phyloP scores from a whole-genome alignment of 2,888 invertebrate species.

The Uloborus plumipes region DNA sequence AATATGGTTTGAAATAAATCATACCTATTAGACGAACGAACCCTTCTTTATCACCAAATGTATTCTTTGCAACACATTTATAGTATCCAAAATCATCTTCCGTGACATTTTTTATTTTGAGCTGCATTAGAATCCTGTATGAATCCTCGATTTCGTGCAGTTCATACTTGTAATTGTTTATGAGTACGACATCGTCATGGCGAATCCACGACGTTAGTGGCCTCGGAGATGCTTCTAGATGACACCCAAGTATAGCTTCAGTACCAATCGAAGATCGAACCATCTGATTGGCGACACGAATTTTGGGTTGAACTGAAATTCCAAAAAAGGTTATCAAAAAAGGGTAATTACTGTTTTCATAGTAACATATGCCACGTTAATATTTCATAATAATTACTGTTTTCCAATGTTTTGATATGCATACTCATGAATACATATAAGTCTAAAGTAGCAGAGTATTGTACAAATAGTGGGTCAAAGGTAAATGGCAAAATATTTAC shows the following conservation, averaged over 20 bases:
- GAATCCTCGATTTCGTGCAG: constrained; percentile 48
- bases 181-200: constrained; percentile 59
- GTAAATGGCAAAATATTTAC: no score
- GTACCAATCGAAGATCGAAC: constrained; percentile 62
- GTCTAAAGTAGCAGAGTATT: no score
- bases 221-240: constrained; percentile 66
- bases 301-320: constrained; percentile 67
- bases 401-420: no score
- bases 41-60: constrained; percentile 64
- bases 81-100: constrained; percentile 59
- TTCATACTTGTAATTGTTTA: constrained; percentile 54
- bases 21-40: constrained; percentile 61
- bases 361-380: no score
- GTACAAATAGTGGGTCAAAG: no score
- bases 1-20: no score
- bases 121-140: constrained; percentile 53
- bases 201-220: constrained; percentile 67
- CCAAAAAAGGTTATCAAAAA: no score
- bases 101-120: constrained; percentile 48
- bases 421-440: no score
- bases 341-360: no score
- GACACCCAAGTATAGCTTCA: constrained; percentile 65
- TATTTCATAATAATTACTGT: no score
- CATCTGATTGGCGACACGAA: constrained; percentile 65
- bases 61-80: constrained; percentile 62